phyloP scores from a whole-genome alignment of 2,113 vertebrate species.

The Xerus inauris region DNA sequence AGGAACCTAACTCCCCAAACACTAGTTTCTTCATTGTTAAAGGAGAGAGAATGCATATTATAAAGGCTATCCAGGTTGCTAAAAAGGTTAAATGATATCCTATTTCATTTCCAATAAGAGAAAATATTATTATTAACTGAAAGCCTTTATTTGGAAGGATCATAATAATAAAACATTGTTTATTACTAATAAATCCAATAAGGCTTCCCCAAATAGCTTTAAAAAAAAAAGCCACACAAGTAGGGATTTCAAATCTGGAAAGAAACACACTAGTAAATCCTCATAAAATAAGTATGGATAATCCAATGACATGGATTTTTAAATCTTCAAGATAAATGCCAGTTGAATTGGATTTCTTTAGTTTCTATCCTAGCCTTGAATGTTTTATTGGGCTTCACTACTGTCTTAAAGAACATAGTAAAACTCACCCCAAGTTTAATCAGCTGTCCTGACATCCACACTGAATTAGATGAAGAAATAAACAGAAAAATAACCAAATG shows the following conservation, averaged over 20 bases:
- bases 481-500: background rate
- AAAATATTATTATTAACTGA: background rate
- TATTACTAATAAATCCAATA: background rate
- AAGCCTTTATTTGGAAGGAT: conserved; percentile 17
- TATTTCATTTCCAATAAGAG: background rate
- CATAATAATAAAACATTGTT: conserved; percentile 21
- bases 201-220: background rate
- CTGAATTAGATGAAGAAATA: background rate
- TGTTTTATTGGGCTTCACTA: background rate
- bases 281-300: conserved; percentile 54
- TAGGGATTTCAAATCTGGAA: conserved; percentile 45
- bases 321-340: conserved; percentile 9
- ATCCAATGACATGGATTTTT: conserved; percentile 43
- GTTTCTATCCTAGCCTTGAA: background rate
- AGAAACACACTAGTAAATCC: conserved; percentile 39
- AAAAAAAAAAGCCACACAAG: background rate
- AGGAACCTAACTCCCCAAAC: background rate
- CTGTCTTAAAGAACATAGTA: background rate
- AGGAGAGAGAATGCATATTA: background rate
- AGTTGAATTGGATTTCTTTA: background rate
- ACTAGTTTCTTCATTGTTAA: background rate
- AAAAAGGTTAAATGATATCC: background rate
- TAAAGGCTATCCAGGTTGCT: background rate
- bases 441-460: background rate
- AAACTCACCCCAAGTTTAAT: conserved; percentile 11